A percentile compares a stretch with the other conserved stretches of the same genome.
Conservation (phyloP, 2,888 invertebrate genomes). For the Tholera decimalis region DNA sequence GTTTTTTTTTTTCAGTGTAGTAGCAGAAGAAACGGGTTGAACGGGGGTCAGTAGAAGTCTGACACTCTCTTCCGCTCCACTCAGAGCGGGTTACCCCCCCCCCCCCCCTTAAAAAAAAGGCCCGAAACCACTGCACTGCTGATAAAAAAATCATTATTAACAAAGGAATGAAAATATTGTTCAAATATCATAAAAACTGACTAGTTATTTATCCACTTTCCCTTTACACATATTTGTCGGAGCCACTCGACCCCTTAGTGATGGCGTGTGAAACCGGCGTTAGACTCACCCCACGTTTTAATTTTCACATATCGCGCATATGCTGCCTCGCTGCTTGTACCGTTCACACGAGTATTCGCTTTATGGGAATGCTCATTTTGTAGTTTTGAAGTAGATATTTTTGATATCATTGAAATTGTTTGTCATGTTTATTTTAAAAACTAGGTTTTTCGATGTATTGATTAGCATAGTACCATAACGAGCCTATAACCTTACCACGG, state of each 20-base stretch:
- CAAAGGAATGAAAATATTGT: conserved; percentile 10
- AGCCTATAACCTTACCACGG: too few species aligned
- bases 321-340: conserved; percentile 73
- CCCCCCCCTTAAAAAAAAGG: too few species aligned
- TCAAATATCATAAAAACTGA: conserved; percentile 27
- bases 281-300: conserved; percentile 75
- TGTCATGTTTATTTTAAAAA: not conserved
- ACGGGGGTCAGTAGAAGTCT: too few species aligned
- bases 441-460: too few species aligned
- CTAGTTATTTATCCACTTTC: conserved; percentile 48
- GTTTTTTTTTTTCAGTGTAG: too few species aligned
- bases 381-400: conserved; percentile 31
- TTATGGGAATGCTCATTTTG: conserved; percentile 46
- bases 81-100: too few species aligned
- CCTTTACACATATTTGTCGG: conserved; percentile 38
- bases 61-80: too few species aligned
- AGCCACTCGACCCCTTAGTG: conserved; percentile 54
- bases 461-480: too few species aligned
- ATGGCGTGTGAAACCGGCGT: conserved; percentile 66
- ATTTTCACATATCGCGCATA: conserved; percentile 83
- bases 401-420: conserved; percentile 21
- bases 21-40: too few species aligned
- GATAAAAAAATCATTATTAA: too few species aligned
- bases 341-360: conserved; percentile 77
- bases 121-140: too few species aligned